A percentile compares a stretch with the other conserved stretches of the same genome.
These are phyloP conservation scores for Tetropium fuscum DNA, from an alignment of 2,888 invertebrate species.

Conservation along the genomic window DNA sequence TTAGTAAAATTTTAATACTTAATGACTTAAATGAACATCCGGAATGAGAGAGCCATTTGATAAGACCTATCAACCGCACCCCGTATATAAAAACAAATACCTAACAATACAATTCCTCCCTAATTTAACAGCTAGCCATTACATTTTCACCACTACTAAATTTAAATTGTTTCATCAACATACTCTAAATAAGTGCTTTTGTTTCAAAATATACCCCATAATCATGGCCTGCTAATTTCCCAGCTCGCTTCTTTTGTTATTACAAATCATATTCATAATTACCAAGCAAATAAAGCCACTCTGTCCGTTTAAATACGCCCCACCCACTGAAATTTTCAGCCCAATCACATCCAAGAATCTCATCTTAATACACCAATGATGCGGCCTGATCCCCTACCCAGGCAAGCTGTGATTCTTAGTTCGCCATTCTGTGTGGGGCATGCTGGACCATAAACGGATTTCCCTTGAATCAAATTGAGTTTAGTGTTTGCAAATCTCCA, in stretches of 20 bases:
- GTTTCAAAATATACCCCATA: slow-evolving; percentile 61
- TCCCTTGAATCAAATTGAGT: slow-evolving; percentile 43
- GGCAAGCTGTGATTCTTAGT: slow-evolving; percentile 38
- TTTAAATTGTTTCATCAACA: slow-evolving; percentile 65
- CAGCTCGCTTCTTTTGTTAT: slow-evolving; percentile 63
- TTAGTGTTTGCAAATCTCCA: slow-evolving; percentile 49
- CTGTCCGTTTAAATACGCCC: slow-evolving; percentile 50
- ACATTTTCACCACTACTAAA: slow-evolving; percentile 62
- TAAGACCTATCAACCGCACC: slow-evolving; percentile 28
- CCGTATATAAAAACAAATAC: slow-evolving; percentile 42
- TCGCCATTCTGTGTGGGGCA: slow-evolving; percentile 54
- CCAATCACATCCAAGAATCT: slow-evolving; percentile 41
- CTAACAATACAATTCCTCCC: slow-evolving; percentile 55
- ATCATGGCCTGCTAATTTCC: slow-evolving; percentile 65
- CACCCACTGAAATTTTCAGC: slow-evolving; percentile 39
- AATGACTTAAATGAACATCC: slow-evolving; percentile 15
- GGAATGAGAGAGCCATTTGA: slow-evolving; percentile 1
- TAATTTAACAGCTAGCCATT: slow-evolving; percentile 59
- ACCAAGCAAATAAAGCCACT: slow-evolving; percentile 64
- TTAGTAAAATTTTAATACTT: slow-evolving; percentile 12
- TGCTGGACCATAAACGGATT: slow-evolving; percentile 41
- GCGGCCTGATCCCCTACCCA: slow-evolving; percentile 41
- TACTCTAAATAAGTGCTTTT: slow-evolving; percentile 63
- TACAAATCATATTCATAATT: slow-evolving; percentile 68
- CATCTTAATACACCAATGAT: slow-evolving; percentile 47